These are phyloP conservation scores for Himalopsyche tibetana DNA, from an alignment of 2,888 invertebrate genomes.

Conservation along the genomic window DNA sequence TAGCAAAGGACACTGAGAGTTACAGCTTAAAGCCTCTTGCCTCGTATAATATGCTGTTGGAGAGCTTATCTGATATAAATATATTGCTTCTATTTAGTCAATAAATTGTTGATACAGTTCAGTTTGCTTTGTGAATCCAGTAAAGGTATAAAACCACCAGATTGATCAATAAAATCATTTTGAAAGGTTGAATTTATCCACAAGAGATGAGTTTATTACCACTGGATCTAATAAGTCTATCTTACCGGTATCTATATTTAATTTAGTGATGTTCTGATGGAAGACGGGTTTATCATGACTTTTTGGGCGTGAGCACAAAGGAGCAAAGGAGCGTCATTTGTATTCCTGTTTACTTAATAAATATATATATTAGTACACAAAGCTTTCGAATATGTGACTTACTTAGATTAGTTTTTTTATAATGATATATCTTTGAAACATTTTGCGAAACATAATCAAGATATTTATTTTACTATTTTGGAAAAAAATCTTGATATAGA, in stretches of 20 bases:
- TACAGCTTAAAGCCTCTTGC: slow-evolving; percentile 29
- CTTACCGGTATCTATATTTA: background rate
- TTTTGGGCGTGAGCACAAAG: background rate
- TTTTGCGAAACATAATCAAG: too few relatives aligned
- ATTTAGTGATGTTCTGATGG: background rate
- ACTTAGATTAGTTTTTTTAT: too few relatives aligned
- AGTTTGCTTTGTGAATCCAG: background rate
- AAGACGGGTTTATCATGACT: background rate
- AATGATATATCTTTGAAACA: too few relatives aligned
- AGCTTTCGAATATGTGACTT: too few relatives aligned
- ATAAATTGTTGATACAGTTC: slow-evolving; percentile 17
- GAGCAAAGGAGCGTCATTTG: background rate
- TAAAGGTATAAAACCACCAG: slow-evolving; percentile 26
- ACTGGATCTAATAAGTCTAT: background rate
- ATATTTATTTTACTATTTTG: too few relatives aligned
- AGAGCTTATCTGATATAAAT: slow-evolving; percentile 6
- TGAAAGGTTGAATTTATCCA: background rate
- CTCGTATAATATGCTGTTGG: slow-evolving; percentile 46
- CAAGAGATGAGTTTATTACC: slow-evolving; percentile 20
- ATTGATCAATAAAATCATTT: background rate
- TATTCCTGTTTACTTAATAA: background rate
- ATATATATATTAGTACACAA: background rate
- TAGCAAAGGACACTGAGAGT: slow-evolving; percentile 48
- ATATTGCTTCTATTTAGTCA: background rate
- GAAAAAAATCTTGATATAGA: too few relatives aligned